Evolutionary conservation across 2,113 vertebrate species (phyloP), one percentile per base, ranked within the genome.

Genomic region (Desmodus rotundus): DNA sequence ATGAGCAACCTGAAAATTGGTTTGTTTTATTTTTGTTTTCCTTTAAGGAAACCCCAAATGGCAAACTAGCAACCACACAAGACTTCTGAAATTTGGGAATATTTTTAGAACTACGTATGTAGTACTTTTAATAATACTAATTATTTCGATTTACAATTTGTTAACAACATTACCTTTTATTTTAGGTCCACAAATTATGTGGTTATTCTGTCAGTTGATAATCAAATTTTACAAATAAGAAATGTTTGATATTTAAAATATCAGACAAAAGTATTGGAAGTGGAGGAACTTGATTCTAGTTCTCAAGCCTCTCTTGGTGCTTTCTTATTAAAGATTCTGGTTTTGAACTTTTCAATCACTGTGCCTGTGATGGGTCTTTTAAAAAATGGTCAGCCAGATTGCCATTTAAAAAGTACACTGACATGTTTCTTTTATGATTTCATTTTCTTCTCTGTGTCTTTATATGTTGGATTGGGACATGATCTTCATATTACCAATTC

Each of bases 401-500:
- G 98, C 98, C 98, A 98, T 98, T 98, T 98, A 78, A 96, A 77
- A 89, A 80, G n/a, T 54, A 67, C 26, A 81, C 93, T 97, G 83
- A 97, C 52, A 86, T 94, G 93, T 96, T 93, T 94, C 89, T 95
- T 92, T 92, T 98, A 98, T 98, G 93, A 95, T 98, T 98, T 98
- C 97, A 14, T 98, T 98, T 98, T 98, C 95, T 98, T 98, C 88
- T 98, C 89, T 97, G 56, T 98, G 98, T 95, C 96, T 98, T 97
- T 98, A 76, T 98, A 96, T 98, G 89, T 97, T 98, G 98, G 94
- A 98, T 98, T 98, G 98, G 98, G 98, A 98, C 98, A 95, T 97
- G 98, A 98, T 97, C 98, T 97, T 93, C 98, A 98, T 91, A 97
- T 98, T 98, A 91, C 96, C 98, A 96, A 97, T 97, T 98, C 97